Base-by-base conservation (phyloP, 1,140 invertebrate genomes). In the Epicauta chinensis region DNA sequence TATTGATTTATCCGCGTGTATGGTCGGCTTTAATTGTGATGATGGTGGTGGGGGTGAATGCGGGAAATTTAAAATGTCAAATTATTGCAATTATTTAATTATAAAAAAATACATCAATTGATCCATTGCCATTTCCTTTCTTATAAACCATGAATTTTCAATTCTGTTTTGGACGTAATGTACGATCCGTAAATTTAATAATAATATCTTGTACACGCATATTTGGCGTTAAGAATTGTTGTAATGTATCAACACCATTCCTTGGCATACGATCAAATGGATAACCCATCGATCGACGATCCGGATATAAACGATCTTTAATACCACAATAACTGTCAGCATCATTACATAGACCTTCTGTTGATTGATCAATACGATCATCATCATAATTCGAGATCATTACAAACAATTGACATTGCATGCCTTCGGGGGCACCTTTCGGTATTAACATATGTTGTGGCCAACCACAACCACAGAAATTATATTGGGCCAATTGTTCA, bases 381-480 rank as follows among this genome's bases (percentile, higher is more conserved):
- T 34, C 76, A 10, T 74, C 72, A 64, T 81, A 86, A 70, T 91
- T 81, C 16, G 88, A 86, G 11, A 91, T 73, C 86, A 91, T 91
- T 34, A 83, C 81, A 67, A 91, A 92, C 2, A 92, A 66, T 45
- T 87, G 79, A 63, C 82, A 81, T 0, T 72, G 69, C 64, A 80
- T 81, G 13, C 89, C 89, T 49, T 78, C 75, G 2, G 75, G 66
- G 2, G 69, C 80, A 16, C 90, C 90, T 68, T 83, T 86, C 0
- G 89, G 83, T 16, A 90, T 66, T 1, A 93, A 74, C 82, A 92
- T 81, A 65, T 93, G 87, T 38, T 90, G 81, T 1, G 90, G 90
- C 88, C 88, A 91, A 37, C 89, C 89, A 66, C 89, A 92, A 30
- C 89, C 87, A 68, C 89, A 91, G 75, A 86, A 87, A 66, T 86